Evolutionary conservation across 1,140 invertebrate species (phyloP).

Genomic region (Bathynomus jamesi): DNA sequence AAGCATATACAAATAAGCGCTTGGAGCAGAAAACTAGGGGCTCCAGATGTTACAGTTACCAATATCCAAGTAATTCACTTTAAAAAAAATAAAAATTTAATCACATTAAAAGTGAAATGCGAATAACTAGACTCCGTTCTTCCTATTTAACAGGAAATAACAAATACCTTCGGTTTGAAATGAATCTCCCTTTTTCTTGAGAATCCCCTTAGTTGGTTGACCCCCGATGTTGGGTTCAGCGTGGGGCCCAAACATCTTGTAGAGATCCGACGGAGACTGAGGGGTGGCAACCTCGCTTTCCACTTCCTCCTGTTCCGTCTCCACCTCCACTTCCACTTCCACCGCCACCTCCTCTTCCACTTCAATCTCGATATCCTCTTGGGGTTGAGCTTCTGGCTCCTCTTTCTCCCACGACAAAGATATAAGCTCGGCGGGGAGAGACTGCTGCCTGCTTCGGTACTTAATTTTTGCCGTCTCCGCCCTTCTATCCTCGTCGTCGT

Average conservation of each 20-base stretch:
- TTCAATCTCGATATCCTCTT: background rate
- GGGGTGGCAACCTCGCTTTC: background rate
- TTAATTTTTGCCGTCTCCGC: background rate
- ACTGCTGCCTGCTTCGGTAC: background rate
- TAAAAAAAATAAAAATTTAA: too few relatives aligned
- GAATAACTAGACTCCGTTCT: too few relatives aligned
- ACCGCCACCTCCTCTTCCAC: background rate
- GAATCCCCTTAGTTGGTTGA: background rate
- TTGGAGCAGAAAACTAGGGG: too few relatives aligned
- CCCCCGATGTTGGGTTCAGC: background rate
- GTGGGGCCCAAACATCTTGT: background rate
- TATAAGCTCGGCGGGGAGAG: background rate
- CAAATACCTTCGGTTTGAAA: background rate
- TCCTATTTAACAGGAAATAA: too few relatives aligned
- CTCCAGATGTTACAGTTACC: too few relatives aligned
- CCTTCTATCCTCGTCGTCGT: background rate
- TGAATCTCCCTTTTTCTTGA: background rate
- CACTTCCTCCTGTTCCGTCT: background rate
- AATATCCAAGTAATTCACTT: too few relatives aligned
- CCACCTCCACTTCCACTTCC: background rate
- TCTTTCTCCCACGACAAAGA: background rate
- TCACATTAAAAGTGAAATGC: too few relatives aligned
- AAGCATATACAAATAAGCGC: too few relatives aligned
- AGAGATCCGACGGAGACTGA: background rate
- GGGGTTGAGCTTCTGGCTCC: background rate